Evolutionary conservation across 2,888 invertebrate genomes (phyloP), one percentile per base, ranked within the genome.

Genomic region (Ophraella communa): DNA sequence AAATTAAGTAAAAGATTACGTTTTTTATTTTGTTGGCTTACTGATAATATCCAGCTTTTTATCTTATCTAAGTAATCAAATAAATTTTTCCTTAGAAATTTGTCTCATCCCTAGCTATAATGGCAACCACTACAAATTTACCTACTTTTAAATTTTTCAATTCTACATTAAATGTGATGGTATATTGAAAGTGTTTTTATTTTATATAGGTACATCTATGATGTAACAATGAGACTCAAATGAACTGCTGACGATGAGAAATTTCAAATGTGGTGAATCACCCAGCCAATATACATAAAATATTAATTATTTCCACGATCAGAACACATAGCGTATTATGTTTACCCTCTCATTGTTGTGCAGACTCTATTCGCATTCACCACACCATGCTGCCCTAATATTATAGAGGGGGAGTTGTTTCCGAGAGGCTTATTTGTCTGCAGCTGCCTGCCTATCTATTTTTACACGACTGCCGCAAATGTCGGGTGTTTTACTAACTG

Each of bases 261-360:
- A 20, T 21, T 21, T 10, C 11, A 14, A 11, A 47, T 47, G 47
- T 23, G n/a, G 23, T 21, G 47, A 47, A 14, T 23, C n/a, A 21
- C 23, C 49, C 27, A 30, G 27, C 17, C 49, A 14, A 51, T 51
- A n/a, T 7, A 24, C 49, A 51, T 51, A 51, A 51, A 51, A 51
- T 51, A 51, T 24, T 51, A 51, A 51, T 51, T 51, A 51, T 51
- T 23, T 27, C 17, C 49, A 27, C 24, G 27, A 49, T 23, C n/a
- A 14, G 23, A 49, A 45, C 23, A 49, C 27, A 51, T 27, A 27
- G 17, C 18, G 49, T 27, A 51, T 51, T 23, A 51, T 17, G 24
- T 51, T 51, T 51, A 51, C 49, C 49, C 49, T 51, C 49, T 51
- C 27, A 51, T 51, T 51, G 49, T 51, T 27, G 17, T 39, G 39